These are phyloP conservation scores for Popillia japonica DNA, from an alignment of 1,140 invertebrate species.

Conservation along the genomic window DNA sequence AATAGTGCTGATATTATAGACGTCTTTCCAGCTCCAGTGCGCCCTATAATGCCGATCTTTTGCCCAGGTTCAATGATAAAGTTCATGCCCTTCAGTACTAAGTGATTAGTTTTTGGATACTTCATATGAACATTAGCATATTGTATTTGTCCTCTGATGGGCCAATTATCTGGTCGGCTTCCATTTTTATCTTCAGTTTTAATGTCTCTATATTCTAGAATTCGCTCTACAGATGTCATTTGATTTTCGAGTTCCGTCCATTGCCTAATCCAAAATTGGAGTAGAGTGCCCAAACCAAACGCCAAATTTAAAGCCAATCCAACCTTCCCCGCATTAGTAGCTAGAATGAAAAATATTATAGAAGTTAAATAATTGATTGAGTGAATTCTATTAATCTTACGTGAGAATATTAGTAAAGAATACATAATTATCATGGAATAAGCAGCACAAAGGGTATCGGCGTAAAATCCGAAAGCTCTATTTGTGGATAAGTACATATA, in stretches of 20 bases:
- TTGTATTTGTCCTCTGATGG: conserved; percentile 71
- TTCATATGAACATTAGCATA: conserved; percentile 73
- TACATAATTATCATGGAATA: conserved; percentile 74
- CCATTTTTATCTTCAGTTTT: conserved; percentile 65
- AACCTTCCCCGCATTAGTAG: conserved; percentile 68
- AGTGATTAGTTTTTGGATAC: conserved; percentile 71
- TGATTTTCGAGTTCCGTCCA: conserved; percentile 83
- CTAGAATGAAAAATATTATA: conserved; percentile 45
- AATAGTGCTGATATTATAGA: conserved; percentile 80
- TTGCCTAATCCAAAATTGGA: conserved; percentile 87
- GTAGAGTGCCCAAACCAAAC: conserved; percentile 85
- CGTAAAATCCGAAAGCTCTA: conserved; percentile 75
- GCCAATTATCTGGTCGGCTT: conserved; percentile 69
- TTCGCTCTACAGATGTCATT: conserved; percentile 88
- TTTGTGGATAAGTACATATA: conserved; percentile 68
- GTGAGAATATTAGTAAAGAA: conserved; percentile 69
- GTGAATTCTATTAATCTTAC: conserved; percentile 25
- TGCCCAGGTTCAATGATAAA: conserved; percentile 69
- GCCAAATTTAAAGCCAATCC: conserved; percentile 85
- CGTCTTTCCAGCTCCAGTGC: conserved; percentile 73
- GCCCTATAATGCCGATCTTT: conserved; percentile 62
- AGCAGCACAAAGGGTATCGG: conserved; percentile 76
- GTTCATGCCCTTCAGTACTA: conserved; percentile 71
- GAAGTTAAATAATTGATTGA: not conserved
- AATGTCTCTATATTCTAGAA: conserved; percentile 78